Conservation (phyloP, 2,797 vertebrate genomes). For the Argya squamiceps region DNA sequence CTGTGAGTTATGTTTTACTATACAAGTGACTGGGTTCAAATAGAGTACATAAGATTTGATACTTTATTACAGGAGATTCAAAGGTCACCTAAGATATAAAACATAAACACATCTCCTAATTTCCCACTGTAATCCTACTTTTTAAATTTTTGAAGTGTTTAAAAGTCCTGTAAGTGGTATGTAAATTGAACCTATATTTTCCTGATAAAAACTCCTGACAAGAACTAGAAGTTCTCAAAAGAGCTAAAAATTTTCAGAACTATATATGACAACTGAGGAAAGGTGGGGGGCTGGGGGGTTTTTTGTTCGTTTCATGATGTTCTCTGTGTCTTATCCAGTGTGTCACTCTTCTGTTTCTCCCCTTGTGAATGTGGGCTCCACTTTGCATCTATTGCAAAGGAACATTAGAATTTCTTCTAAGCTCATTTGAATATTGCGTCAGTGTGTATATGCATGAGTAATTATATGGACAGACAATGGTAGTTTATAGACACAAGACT, state of each 20-base stretch:
- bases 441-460: background rate
- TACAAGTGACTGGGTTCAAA: background rate
- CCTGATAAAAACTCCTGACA: background rate
- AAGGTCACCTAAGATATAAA: background rate
- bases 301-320: background rate
- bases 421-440: background rate
- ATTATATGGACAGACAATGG: background rate
- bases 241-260: background rate
- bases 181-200: background rate
- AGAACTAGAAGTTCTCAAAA: background rate
- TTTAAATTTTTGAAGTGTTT: background rate
- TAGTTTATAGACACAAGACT: background rate
- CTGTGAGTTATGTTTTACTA: background rate
- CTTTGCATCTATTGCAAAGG: background rate
- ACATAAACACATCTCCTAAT: background rate
- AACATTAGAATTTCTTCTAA: background rate
- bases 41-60: background rate
- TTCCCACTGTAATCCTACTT: background rate
- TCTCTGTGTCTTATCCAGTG: background rate
- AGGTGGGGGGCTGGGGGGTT: accelerated
- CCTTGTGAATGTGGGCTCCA: background rate
- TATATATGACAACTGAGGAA: background rate
- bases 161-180: background rate
- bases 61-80: background rate
- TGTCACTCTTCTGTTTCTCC: background rate